Evolutionary conservation across 2,888 invertebrate species (phyloP), one percentile per base, ranked within the genome.

Genomic region (Morinoia aosen): DNA sequence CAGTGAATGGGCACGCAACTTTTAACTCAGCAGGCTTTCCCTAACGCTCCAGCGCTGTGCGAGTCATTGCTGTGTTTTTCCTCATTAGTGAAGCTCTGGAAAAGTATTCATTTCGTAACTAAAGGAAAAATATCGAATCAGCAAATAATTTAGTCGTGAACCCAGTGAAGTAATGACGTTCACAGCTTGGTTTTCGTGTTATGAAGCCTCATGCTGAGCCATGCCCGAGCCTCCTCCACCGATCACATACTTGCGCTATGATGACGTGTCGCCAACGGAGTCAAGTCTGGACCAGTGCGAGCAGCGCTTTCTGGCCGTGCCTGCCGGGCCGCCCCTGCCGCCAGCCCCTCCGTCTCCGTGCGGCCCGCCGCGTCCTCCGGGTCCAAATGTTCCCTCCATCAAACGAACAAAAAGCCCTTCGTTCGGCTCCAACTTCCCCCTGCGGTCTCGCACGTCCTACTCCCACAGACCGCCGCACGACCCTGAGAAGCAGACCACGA

Each of bases 161-260:
- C 16, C 39, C 8, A 10, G 90, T 90, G 40, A 90, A 90, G 33
- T 40, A 2, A 10, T 90, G 40, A 90, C 10, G 40, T 90, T 40
- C 14, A 40, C 11, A 10, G 33, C 90, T 40, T 33, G 16, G 33
- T 76, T 10, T 19, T 10, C 10, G 25, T 76, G 76, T 33, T 25
- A 76, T 76, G 25, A 76, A 33, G 76, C 76, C 76, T 33, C 33
- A 76, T 10, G 12, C 19, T 25, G 76, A 76, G 25, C 25, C 76
- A 93, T 93, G 93, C 93, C 56, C 33, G 93, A 57, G 19, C 93
- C 57, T 93, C 25, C 57, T 57, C 93, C 93, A 33, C 64, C 95
- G 11, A 64, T 95, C 25, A 95, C 61, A 8, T 95, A 95, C 95
- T 11, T 61, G 40, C 95, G 48, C n/a, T 95, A 95, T 33, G 95